Evolutionary conservation across 2,797 vertebrate genomes (phyloP), one percentile per base, ranked within the genome.

Genomic region (Chaunax sp.): DNA sequence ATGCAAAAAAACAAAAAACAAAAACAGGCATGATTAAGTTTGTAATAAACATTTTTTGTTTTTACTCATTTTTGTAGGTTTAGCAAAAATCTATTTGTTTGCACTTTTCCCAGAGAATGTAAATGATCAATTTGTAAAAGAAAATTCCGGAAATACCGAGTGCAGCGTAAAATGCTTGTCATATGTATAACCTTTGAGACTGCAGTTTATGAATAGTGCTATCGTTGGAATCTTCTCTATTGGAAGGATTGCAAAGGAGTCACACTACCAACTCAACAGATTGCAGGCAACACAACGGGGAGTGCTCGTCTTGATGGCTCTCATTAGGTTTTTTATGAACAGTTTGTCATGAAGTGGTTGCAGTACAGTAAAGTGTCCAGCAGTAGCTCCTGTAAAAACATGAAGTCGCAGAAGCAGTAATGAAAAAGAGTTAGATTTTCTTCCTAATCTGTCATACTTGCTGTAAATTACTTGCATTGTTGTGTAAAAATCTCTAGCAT

Each of bases 391-490:
- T 72, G 71, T 65, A 49, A 35, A 50, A 49, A 22, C 30, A 74
- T 2, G 40, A 47, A 61, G 60, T 64, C 47, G 37, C 49, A 61
- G 51, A 54, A 30, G 28, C 50, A 40, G 37, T 53, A 10, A 37
- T 47, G 22, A 57, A 40, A 44, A 5, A 22, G 46, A 44, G 59
- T 54, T 25, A 4, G 47, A 25, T 69, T 67, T 72, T 64, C 56
- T n/a, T n/a, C n/a, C n/a, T n/a, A n/a, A n/a, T n/a, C 71, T 22
- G 14, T 67, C 59, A 58, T 20, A 46, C 55, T 72, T 18, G 80
- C 80, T 88, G 83, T 87, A 82, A 58, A 86, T 78, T 71, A n/a
- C 63, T 69, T 0, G 63, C 68, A 25, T 83, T 47, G 51, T 64
- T 25, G 71, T 85, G 52, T 72, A 61, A 63, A 67, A 26, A 44